A percentile compares a stretch with the other conserved stretches of the same genome.
These are phyloP conservation scores for Lucilia sericata DNA, from an alignment of 1,140 invertebrate genomes.

Conservation along the genomic window DNA sequence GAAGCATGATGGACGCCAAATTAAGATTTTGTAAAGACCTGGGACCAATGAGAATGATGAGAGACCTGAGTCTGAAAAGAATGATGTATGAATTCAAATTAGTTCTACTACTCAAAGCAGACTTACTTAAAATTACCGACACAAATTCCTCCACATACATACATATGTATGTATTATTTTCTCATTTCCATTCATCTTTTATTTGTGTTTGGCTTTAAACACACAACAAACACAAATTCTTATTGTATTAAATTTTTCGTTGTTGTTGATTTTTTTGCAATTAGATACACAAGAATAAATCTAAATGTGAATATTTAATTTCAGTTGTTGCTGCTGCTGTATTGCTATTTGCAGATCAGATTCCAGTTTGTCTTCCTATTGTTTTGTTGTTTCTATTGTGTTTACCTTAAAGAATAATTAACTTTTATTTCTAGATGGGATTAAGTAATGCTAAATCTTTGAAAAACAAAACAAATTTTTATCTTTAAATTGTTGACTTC, in stretches of 20 bases:
- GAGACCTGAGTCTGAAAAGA: no score
- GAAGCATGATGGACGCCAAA: no score
- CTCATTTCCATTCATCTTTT: no score
- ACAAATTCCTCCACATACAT: no score
- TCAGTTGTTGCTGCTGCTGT: background rate
- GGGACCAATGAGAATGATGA: no score
- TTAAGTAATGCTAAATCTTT: background rate
- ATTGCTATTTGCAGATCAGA: no score
- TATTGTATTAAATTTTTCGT: no score
- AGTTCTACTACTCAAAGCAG: no score
- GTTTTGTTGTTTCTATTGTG: background rate
- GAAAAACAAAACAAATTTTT: background rate
- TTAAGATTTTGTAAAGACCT: no score
- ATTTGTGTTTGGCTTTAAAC: background rate
- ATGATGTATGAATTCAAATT: no score
- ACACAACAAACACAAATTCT: background rate
- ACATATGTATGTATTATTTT: no score
- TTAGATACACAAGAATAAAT: conserved; percentile 7
- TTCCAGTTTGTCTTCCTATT: background rate
- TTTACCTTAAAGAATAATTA: background rate
- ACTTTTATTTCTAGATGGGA: background rate
- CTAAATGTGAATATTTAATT: background rate
- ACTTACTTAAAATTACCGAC: no score
- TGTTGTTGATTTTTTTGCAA: background rate
- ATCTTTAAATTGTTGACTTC: conserved; percentile 1